A percentile compares a stretch with the other conserved stretches of the same genome.
Conservation (phyloP, 2,797 vertebrate species). For the Amblyopsis hoosieri region DNA sequence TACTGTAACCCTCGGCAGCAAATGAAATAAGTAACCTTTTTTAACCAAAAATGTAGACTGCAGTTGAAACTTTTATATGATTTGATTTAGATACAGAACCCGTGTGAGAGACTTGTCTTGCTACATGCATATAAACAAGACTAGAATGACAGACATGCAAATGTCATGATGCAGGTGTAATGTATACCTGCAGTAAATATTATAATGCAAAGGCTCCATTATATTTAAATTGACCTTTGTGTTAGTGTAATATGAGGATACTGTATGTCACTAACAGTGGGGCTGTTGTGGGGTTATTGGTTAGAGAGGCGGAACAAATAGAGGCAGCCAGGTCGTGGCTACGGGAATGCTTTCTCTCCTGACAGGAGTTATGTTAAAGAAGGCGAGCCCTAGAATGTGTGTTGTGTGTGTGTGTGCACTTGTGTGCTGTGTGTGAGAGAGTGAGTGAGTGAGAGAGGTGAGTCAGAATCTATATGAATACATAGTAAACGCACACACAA, state of each 20-base stretch:
- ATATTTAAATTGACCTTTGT: too few species aligned
- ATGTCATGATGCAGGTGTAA: too few species aligned
- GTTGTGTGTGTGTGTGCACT: constrained; percentile 5
- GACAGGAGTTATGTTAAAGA: constrained; percentile 10
- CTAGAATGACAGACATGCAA: too few species aligned
- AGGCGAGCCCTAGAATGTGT: background rate
- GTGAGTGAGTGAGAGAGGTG: background rate
- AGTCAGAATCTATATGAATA: background rate
- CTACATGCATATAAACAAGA: too few species aligned
- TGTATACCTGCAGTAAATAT: too few species aligned
- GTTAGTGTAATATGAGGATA: background rate
- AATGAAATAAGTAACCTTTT: too few species aligned
- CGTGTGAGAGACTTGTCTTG: too few species aligned
- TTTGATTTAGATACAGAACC: too few species aligned
- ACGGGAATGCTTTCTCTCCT: constrained; percentile 43
- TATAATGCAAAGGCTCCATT: too few species aligned
- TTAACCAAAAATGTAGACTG: too few species aligned
- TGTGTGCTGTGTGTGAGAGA: background rate
- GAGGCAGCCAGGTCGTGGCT: constrained; percentile 41
- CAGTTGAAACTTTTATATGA: too few species aligned
- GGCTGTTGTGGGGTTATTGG: background rate
- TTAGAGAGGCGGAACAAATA: constrained; percentile 4
- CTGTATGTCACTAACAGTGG: background rate
- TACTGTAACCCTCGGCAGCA: too few species aligned
- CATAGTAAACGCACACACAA: background rate